Percentiles rank a stretch among this genome's conserved stretches.
Evolutionary conservation across 2,888 invertebrate genomes (phyloP).

Genomic region (Pogonocherus hispidulus): DNA sequence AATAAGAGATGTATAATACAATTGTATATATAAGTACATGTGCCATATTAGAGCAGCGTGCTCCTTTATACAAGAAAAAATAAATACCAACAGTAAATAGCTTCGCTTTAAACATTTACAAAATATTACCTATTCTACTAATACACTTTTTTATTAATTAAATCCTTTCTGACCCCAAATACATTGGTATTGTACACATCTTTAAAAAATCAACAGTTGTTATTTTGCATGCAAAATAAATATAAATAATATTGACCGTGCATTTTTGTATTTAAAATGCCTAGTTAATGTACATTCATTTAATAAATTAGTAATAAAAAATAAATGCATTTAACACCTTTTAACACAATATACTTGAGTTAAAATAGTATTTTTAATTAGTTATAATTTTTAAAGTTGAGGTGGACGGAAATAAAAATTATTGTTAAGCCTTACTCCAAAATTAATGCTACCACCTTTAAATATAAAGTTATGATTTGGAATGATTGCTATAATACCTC

Average conservation of each 20-base stretch:
- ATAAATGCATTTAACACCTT: slow-evolving; percentile 30
- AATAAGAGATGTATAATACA: slow-evolving; percentile 63
- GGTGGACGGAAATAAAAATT: slow-evolving; percentile 31
- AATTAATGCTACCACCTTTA: slow-evolving; percentile 12
- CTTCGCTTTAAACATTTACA: slow-evolving; percentile 54
- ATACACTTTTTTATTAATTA: slow-evolving; percentile 39
- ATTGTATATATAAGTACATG: slow-evolving; percentile 63
- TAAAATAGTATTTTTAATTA: neutral
- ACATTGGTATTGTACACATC: slow-evolving; percentile 8
- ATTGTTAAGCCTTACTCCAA: neutral
- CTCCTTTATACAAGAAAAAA: slow-evolving; percentile 54
- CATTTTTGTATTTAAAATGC: slow-evolving; percentile 31
- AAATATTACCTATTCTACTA: slow-evolving; percentile 46
- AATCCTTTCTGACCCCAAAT: slow-evolving; percentile 45
- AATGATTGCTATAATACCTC: slow-evolving; percentile 15
- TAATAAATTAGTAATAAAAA: slow-evolving; percentile 42
- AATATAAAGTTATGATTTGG: slow-evolving; percentile 14
- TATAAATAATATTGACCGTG: slow-evolving; percentile 35
- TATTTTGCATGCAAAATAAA: slow-evolving; percentile 16
- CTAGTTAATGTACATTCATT: slow-evolving; percentile 39
- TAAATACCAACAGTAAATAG: slow-evolving; percentile 59
- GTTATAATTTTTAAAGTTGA: slow-evolving; percentile 17
- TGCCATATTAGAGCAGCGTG: slow-evolving; percentile 63
- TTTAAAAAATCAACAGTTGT: slow-evolving; percentile 11
- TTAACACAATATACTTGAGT: neutral